A percentile compares a stretch with the other conserved stretches of the same genome.
phyloP scores from a whole-genome alignment of 1,140 invertebrate species.

The Habropoda laboriosa region DNA sequence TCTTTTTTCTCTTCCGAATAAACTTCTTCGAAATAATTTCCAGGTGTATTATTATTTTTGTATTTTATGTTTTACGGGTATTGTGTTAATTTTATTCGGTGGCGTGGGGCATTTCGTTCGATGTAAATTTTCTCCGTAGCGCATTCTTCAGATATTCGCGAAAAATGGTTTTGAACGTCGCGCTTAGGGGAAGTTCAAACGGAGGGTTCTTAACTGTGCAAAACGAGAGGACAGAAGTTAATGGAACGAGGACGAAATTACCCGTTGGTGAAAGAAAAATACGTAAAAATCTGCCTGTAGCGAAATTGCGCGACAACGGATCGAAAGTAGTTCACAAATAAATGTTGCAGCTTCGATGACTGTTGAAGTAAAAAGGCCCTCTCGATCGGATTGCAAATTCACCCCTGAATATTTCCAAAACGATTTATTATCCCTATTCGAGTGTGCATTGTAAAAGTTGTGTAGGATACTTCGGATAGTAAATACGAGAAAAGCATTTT shows the following conservation, averaged over 20 bases:
- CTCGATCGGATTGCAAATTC: too few relatives aligned
- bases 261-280: neutral
- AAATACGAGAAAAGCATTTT: neutral
- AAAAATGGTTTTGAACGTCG: slow-evolving; percentile 1
- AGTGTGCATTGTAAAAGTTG: neutral
- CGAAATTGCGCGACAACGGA: neutral
- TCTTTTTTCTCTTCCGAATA: neutral
- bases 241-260: neutral
- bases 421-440: neutral
- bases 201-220: too few relatives aligned
- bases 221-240: neutral
- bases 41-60: neutral
- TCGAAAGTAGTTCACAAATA: neutral
- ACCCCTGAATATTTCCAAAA: neutral
- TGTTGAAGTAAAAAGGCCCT: neutral
- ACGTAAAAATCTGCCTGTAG: neutral
- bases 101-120: too few relatives aligned
- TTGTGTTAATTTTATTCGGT: too few relatives aligned
- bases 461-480: too few relatives aligned
- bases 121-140: neutral
- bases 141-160: neutral
- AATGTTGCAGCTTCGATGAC: neutral
- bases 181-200: neutral
- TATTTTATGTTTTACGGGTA: neutral
- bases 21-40: neutral